These are phyloP conservation scores for Ostrea denselamellosa DNA, from an alignment of 1,140 invertebrate genomes.

Conservation along the genomic window DNA sequence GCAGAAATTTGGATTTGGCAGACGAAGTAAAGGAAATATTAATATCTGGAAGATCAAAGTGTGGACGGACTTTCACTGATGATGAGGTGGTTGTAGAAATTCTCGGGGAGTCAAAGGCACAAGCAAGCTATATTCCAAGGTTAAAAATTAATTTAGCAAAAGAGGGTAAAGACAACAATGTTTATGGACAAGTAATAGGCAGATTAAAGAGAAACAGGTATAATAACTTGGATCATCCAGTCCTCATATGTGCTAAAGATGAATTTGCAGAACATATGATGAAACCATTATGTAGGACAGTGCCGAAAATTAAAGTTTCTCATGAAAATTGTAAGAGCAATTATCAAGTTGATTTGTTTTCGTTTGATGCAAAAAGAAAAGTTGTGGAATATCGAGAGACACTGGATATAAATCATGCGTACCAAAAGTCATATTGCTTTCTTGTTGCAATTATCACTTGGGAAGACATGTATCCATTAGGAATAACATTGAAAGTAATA, in stretches of 20 bases:
- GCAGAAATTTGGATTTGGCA: slow-evolving; percentile 50
- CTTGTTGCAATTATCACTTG: slow-evolving; percentile 52
- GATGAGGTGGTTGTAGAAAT: slow-evolving; percentile 72
- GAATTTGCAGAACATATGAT: slow-evolving; percentile 62
- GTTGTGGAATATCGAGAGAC: slow-evolving; percentile 29
- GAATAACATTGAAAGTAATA: slow-evolving; percentile 44
- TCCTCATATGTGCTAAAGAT: slow-evolving; percentile 66
- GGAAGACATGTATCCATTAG: slow-evolving; percentile 50
- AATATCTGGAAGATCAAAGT: slow-evolving; percentile 65
- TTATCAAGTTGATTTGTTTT: slow-evolving; percentile 58
- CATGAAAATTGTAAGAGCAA: slow-evolving; percentile 49
- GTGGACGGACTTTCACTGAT: slow-evolving; percentile 64
- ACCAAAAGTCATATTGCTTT: slow-evolving; percentile 13
- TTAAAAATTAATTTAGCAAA: slow-evolving; percentile 11
- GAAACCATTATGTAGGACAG: slow-evolving; percentile 65
- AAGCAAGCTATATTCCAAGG: not conserved
- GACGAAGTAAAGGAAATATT: slow-evolving; percentile 55
- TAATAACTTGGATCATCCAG: slow-evolving; percentile 54
- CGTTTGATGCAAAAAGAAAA: slow-evolving; percentile 24
- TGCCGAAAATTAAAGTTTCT: slow-evolving; percentile 67
- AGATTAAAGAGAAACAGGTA: slow-evolving; percentile 55
- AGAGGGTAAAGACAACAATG: not conserved
- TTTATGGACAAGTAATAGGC: slow-evolving; percentile 65
- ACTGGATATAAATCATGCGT: not conserved
- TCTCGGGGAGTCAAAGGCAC: slow-evolving; percentile 42